phyloP scores from a whole-genome alignment of 2,888 invertebrate species.

The Adela reaumurella region DNA sequence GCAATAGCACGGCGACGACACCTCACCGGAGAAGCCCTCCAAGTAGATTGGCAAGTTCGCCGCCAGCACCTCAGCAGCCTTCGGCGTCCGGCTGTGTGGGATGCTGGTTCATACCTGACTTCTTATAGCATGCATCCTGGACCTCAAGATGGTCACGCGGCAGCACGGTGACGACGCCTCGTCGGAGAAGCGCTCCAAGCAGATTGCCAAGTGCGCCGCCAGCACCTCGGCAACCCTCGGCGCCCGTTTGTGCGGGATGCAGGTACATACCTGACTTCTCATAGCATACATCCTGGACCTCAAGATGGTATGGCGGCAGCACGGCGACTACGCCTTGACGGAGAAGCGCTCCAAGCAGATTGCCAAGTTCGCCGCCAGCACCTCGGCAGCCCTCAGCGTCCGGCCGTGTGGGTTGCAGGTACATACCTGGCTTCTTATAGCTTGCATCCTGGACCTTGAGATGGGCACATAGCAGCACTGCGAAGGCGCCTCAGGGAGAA shows the following conservation, averaged over 20 bases:
- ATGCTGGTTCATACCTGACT: conserved; percentile 74
- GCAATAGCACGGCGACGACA: conserved; percentile 90
- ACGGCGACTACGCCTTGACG: conserved; percentile 90
- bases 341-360: conserved; percentile 88
- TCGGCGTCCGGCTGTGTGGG: conserved; percentile 85
- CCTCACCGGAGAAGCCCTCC: conserved; percentile 80
- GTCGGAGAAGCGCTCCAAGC: conserved; percentile 83
- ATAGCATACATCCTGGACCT: conserved; percentile 88
- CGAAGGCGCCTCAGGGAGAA: conserved; percentile 93
- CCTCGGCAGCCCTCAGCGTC: conserved; percentile 82
- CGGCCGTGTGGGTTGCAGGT: conserved; percentile 89
- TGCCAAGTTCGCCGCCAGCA: conserved; percentile 88
- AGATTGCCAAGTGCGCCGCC: conserved; percentile 89
- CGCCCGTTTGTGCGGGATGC: conserved; percentile 88
- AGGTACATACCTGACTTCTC: conserved; percentile 58
- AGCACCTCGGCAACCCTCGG: conserved; percentile 85
- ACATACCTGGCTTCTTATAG: no score
- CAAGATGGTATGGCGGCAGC: conserved; percentile 92
- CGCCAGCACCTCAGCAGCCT: conserved; percentile 80
- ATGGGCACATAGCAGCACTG: conserved; percentile 93
- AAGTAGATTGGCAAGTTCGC: conserved; percentile 92
- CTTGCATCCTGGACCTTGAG: conserved; percentile 88
- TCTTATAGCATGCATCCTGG: conserved; percentile 88
- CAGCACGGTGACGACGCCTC: conserved; percentile 94
- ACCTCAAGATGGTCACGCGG: conserved; percentile 90